A percentile compares a stretch with the other conserved stretches of the same genome.
Evolutionary conservation across 37 sponge, comb jelly and placozoan genomes (phyloP).

Genomic region (Cliona cf. orientalis): DNA sequence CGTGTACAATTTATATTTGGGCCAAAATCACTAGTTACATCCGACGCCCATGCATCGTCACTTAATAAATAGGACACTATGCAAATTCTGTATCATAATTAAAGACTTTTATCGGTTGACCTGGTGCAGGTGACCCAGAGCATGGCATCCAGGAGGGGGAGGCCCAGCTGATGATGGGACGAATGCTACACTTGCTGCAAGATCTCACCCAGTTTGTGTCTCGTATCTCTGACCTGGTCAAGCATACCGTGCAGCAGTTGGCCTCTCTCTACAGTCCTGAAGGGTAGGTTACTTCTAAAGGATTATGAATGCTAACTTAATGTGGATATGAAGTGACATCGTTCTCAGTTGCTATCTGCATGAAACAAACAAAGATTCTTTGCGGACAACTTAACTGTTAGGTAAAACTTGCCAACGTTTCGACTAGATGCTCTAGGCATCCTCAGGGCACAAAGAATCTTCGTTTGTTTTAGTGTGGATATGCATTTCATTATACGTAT

Average conservation of each 20-base stretch:
- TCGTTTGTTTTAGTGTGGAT: too few species aligned
- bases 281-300: slow-evolving; percentile 20
- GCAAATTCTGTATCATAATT: too few species aligned
- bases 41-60: too few species aligned
- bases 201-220: slow-evolving; percentile 87
- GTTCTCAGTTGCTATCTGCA: too few species aligned
- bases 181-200: slow-evolving; percentile 74
- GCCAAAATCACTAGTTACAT: too few species aligned
- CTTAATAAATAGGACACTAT: too few species aligned
- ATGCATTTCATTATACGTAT: not conserved
- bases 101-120: not conserved
- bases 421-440: too few species aligned
- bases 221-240: slow-evolving; percentile 77
- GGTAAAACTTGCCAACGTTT: too few species aligned
- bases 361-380: too few species aligned
- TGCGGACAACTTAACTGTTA: too few species aligned
- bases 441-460: too few species aligned
- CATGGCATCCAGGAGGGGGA: slow-evolving; percentile 81
- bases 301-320: not conserved
- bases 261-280: slow-evolving; percentile 61
- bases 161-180: slow-evolving; percentile 92
- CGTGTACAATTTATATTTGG: too few species aligned
- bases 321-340: not conserved
- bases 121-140: slow-evolving; percentile 27
- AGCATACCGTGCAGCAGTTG: slow-evolving; percentile 79